phyloP scores from a whole-genome alignment of 2,113 vertebrate genomes.

The Nicator chloris region DNA sequence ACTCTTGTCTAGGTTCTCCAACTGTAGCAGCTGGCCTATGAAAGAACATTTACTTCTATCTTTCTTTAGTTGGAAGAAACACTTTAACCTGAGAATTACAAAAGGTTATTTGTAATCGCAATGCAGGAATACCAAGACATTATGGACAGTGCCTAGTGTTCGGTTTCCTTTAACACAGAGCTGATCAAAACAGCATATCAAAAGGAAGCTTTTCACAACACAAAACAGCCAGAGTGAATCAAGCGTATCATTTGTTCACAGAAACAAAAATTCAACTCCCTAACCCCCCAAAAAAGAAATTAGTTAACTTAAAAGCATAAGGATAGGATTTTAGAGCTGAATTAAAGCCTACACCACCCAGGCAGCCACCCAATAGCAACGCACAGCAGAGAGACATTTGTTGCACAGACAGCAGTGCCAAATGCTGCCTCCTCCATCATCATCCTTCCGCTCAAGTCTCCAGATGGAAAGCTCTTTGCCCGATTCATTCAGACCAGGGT shows the following conservation, averaged over 20 bases:
- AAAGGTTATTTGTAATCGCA: background rate
- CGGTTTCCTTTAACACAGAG: background rate
- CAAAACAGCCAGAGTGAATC: background rate
- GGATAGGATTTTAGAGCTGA: background rate
- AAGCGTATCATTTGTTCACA: background rate
- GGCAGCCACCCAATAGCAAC: background rate
- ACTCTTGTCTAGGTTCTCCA: background rate
- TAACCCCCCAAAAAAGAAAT: background rate
- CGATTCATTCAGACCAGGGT: accelerated
- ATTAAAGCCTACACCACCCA: background rate
- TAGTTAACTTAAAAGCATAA: background rate
- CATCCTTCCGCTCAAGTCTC: background rate
- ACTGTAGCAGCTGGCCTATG: background rate
- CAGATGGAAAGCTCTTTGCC: background rate
- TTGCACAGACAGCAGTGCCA: background rate
- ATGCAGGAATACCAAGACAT: background rate
- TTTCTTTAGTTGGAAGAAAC: background rate
- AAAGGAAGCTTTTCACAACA: background rate
- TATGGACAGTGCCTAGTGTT: background rate
- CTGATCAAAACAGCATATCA: background rate
- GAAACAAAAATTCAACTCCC: background rate
- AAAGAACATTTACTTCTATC: background rate
- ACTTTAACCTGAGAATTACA: background rate
- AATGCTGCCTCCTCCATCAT: background rate
- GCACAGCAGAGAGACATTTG: background rate